A percentile compares a stretch with the other conserved stretches of the same genome.
Evolutionary conservation across 2,113 vertebrate genomes (phyloP).

Genomic region (Syngnathus scovelli): DNA sequence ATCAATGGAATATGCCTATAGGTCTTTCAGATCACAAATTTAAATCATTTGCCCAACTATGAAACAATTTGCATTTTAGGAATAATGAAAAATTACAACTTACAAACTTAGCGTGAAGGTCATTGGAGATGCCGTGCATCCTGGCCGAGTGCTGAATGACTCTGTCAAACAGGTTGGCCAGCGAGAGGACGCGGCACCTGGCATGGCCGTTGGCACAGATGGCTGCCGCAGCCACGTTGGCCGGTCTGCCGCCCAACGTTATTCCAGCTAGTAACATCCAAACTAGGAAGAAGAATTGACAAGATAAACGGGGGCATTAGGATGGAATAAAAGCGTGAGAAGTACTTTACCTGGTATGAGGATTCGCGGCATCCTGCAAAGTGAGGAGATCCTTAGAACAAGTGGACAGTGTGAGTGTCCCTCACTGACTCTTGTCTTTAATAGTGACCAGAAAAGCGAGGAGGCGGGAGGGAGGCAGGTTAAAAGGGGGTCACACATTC

Average conservation of each 20-base stretch:
- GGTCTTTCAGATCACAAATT: background rate
- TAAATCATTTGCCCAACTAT: too few species aligned
- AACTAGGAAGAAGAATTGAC: conserved; percentile 5
- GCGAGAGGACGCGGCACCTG: conserved; percentile 58
- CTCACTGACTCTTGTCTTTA: conserved; percentile 31
- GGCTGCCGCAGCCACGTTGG: conserved; percentile 31
- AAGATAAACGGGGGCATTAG: background rate
- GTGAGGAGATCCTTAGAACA: background rate
- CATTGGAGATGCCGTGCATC: conserved; percentile 72
- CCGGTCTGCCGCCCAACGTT: conserved; percentile 33
- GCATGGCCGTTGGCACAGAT: conserved; percentile 47
- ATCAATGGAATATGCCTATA: background rate
- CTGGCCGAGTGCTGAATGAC: conserved; percentile 75
- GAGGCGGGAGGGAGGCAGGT: background rate
- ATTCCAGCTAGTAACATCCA: conserved; percentile 29
- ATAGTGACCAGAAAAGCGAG: conserved; percentile 21
- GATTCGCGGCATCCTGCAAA: conserved; percentile 49
- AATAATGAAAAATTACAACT: conserved; percentile 22
- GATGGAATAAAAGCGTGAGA: background rate
- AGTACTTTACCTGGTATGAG: conserved; percentile 65
- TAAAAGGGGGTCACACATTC: background rate
- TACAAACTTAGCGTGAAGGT: conserved; percentile 72
- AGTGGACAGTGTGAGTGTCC: conserved; percentile 20
- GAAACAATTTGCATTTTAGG: background rate
- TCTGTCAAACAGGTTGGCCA: conserved; percentile 73